Evolutionary conservation across 1,140 invertebrate genomes (phyloP).

Genomic region (Hylaeus volcanicus): DNA sequence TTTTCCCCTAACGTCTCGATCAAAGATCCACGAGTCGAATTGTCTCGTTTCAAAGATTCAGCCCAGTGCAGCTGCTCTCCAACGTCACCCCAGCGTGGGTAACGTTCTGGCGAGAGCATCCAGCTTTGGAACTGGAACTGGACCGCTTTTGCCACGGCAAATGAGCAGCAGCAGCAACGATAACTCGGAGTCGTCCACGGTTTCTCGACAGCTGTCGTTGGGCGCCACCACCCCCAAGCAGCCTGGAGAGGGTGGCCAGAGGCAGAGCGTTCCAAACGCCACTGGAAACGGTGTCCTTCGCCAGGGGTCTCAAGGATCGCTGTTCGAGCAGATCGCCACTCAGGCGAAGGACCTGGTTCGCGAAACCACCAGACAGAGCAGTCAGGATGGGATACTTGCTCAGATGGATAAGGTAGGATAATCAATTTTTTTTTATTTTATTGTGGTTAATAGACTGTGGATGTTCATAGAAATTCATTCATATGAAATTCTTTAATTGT

Average conservation of each 20-base stretch:
- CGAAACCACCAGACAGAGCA: conserved; percentile 92
- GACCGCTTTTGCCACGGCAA: conserved; percentile 68
- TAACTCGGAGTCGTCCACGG: conserved; percentile 30
- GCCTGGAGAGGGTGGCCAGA: conserved; percentile 57
- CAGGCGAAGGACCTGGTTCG: conserved; percentile 93
- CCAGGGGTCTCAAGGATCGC: conserved; percentile 89
- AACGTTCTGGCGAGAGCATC: conserved; percentile 84
- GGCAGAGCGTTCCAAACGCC: conserved; percentile 68
- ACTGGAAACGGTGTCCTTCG: conserved; percentile 82
- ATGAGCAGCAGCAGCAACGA: conserved; percentile 60
- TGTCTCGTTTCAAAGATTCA: conserved; percentile 66
- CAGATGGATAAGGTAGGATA: conserved; percentile 89
- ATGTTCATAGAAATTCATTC: too few species aligned
- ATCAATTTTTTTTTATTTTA: background rate
- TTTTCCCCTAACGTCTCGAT: background rate
- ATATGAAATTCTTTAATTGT: too few species aligned
- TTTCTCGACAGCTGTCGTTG: conserved; percentile 43
- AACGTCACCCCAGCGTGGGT: conserved; percentile 84
- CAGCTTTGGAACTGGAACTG: conserved; percentile 81
- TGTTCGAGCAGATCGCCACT: conserved; percentile 91
- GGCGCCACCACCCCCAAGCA: conserved; percentile 66
- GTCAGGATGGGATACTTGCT: conserved; percentile 92
- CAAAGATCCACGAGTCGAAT: too few species aligned
- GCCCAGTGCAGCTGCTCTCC: conserved; percentile 80
- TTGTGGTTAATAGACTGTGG: too few species aligned